Base-by-base conservation (phyloP, 2,797 vertebrate genomes). In the Arnoldichthys spilopterus region DNA sequence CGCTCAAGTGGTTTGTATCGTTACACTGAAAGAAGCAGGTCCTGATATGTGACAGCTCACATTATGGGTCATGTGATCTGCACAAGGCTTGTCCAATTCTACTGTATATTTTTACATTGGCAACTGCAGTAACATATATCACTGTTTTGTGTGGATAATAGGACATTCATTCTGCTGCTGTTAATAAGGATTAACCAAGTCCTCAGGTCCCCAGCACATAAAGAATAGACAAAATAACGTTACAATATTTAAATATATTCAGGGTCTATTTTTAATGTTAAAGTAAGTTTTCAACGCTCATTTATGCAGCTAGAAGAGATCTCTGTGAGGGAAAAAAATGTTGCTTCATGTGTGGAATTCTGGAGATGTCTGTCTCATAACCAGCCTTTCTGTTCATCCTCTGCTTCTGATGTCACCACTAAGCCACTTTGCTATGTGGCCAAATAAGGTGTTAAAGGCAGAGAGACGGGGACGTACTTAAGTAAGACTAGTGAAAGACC, bases 391-490 rank as follows among this genome's bases (percentile, higher is more conserved):
- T 69, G 40, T 61, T 34, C 49, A 56, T 56, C 54, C 54, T 56
- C 54, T 56, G 15, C 16, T 62, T 59, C 53, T 76, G 37, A 69
- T 59, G 53, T 76, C 62, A 76, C 62, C 18, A 37, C 30, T 56
- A 26, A 43, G 64, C 24, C 8, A 18, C 63, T 47, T 69, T 20
- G 28, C 40, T 71, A 62, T 63, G 45, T 54, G 68, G 59, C 68
- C 56, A 64, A 47, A 72, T 71, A 71, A 77, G 40, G 66, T 37
- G 66, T 61, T 70, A 70, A 70, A 70, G 8, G 32, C 66, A 4
- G 49, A 58, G 67, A 71, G 30, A 53, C 28, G 2, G 30, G 47
- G 58, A 72, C 8, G 62, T 64, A 59, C 47, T 63, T 43, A 37
- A n/a, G n/a, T 9, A 62, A 28, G 45, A 40, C 22, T 28, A 32